phyloP scores from a whole-genome alignment of 1,140 invertebrate genomes.

The Diachasma alloeum region DNA sequence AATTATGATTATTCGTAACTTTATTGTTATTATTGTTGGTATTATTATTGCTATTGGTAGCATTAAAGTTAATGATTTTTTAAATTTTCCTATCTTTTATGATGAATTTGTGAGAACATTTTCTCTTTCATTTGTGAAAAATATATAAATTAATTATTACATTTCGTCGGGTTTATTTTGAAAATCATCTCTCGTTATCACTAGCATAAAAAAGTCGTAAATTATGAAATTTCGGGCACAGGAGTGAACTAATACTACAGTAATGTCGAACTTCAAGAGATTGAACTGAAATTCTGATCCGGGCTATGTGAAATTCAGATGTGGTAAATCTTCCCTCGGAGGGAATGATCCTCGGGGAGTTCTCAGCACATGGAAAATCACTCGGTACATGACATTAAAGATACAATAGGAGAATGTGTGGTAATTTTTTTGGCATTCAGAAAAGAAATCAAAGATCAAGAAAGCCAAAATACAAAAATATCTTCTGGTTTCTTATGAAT shows the following conservation, averaged over 20 bases:
- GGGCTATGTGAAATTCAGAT: neutral
- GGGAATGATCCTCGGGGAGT: neutral
- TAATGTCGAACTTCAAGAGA: neutral
- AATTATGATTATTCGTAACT: conserved; percentile 24
- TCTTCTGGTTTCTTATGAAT: no score
- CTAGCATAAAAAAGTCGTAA: neutral
- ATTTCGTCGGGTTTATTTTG: neutral
- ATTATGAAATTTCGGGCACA: neutral
- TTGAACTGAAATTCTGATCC: neutral
- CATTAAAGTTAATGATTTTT: conserved; percentile 30
- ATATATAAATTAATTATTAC: neutral
- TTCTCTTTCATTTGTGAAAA: neutral
- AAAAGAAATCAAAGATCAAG: no score
- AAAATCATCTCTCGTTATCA: neutral
- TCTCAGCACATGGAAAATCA: neutral
- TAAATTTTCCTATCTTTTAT: neutral
- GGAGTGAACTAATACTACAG: neutral
- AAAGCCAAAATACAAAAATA: no score
- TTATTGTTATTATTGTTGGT: neutral
- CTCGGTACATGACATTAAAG: neutral
- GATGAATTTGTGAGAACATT: neutral
- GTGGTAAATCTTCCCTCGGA: neutral
- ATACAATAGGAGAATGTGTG: neutral
- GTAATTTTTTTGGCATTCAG: neutral
- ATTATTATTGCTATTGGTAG: conserved; percentile 26